Conservation (phyloP, 2,888 invertebrate genomes). For the Xestobium rufovillosum region DNA sequence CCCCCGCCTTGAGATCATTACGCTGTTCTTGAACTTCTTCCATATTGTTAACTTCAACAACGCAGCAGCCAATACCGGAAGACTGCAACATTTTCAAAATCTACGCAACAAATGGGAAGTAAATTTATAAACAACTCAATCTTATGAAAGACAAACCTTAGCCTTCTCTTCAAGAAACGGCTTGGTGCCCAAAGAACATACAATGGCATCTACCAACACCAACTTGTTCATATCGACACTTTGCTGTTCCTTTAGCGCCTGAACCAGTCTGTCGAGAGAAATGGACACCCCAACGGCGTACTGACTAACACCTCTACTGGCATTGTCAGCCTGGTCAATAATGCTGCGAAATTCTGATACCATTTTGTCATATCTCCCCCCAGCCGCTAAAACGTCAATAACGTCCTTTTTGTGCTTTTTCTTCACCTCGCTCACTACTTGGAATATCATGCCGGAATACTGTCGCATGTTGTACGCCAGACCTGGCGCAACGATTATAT, state of each 20-base stretch:
- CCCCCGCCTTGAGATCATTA: conserved; percentile 52
- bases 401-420: conserved; percentile 48
- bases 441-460: conserved; percentile 62
- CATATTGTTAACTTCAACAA: conserved; percentile 52
- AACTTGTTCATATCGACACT: conserved; percentile 43
- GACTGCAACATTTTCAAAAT: conserved; percentile 63
- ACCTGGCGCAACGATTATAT: conserved; percentile 52
- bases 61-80: conserved; percentile 56
- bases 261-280: conserved; percentile 70
- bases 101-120: conserved; percentile 24
- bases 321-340: conserved; percentile 31
- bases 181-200: conserved; percentile 57
- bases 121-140: too few species aligned
- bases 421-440: conserved; percentile 54
- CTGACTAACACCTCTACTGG: conserved; percentile 36
- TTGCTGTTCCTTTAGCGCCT: conserved; percentile 49
- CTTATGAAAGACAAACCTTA: conserved; percentile 29
- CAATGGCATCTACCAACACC: conserved; percentile 52
- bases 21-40: conserved; percentile 62
- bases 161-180: conserved; percentile 51
- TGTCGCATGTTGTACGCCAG: conserved; percentile 55
- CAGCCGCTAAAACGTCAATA: conserved; percentile 72
- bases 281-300: conserved; percentile 78
- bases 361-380: conserved; percentile 84
- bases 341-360: conserved; percentile 61